Evolutionary conservation across 2,797 vertebrate genomes (phyloP).

Genomic region (Sparus aurata): DNA sequence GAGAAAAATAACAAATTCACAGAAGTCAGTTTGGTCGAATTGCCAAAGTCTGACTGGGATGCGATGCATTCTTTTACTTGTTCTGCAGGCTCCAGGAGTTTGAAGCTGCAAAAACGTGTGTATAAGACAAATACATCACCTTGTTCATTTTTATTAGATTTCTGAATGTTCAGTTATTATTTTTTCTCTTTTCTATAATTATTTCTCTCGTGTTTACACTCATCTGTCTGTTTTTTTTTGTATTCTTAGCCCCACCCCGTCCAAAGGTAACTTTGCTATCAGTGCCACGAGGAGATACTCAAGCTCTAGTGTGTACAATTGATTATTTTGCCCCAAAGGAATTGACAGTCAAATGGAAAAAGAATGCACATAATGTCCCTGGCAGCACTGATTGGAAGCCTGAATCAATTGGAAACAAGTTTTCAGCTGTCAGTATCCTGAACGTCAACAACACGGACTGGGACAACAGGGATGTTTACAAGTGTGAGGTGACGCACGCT

Average conservation of each 20-base stretch:
- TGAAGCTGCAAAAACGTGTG: neutral
- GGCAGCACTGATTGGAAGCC: rapidly evolving
- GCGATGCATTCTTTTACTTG: neutral
- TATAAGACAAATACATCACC: neutral
- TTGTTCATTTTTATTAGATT: no score
- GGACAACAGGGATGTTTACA: slow-evolving; percentile 21
- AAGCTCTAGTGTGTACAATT: slow-evolving; percentile 21
- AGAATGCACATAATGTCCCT: neutral
- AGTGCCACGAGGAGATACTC: neutral
- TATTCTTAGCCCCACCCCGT: rapidly evolving
- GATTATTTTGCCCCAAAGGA: rapidly evolving
- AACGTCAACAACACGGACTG: slow-evolving; percentile 9
- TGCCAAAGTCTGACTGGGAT: neutral
- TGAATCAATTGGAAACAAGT: rapidly evolving
- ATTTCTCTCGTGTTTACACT: no score
- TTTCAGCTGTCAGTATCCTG: slow-evolving; percentile 27
- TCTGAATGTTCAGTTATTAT: no score
- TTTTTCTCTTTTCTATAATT: no score
- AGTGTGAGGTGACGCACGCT: slow-evolving; percentile 6
- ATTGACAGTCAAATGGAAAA: slow-evolving; percentile 24
- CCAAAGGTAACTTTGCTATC: neutral
- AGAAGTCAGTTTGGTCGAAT: slow-evolving; percentile 20
- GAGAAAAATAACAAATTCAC: slow-evolving; percentile 4
- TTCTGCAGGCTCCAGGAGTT: rapidly evolving
- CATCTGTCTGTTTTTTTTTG: neutral